Percentiles rank a stretch among this genome's conserved stretches.
Evolutionary conservation across 2,888 invertebrate species (phyloP).

Genomic region (Diadegma fenestrale): DNA sequence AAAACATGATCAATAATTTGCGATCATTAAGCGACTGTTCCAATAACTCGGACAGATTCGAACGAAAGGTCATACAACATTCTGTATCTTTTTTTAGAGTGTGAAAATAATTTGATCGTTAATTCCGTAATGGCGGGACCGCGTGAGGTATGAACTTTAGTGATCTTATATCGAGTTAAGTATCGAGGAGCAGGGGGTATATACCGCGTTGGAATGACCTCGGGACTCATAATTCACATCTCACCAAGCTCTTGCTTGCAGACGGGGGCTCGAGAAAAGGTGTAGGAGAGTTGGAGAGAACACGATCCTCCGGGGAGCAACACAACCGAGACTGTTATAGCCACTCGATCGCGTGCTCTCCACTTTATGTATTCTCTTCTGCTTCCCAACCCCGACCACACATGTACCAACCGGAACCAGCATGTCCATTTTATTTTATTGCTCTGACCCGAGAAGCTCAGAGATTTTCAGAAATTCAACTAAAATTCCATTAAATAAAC

Average conservation of each 20-base stretch:
- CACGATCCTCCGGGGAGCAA: constrained; percentile 46
- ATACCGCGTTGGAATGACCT: constrained; percentile 32
- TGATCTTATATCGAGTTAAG: constrained; percentile 18
- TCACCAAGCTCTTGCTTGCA: constrained; percentile 26
- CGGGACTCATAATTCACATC: constrained; percentile 50
- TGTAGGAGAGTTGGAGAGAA: constrained; percentile 21
- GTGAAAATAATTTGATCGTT: constrained; percentile 15
- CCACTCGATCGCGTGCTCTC: constrained; percentile 50
- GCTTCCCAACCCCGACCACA: not conserved
- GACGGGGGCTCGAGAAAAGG: constrained; percentile 25
- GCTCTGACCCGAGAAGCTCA: not conserved
- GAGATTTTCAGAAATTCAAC: not conserved
- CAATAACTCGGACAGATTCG: not conserved
- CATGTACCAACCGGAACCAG: constrained; percentile 13
- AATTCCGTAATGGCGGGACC: not conserved
- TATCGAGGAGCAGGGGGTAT: constrained; percentile 15
- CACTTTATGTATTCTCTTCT: constrained; percentile 38
- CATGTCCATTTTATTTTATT: constrained; percentile 4
- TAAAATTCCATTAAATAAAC: not conserved
- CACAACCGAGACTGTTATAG: constrained; percentile 38
- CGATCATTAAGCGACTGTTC: not conserved
- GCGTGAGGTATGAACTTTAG: constrained; percentile 13
- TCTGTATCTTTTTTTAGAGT: not conserved
- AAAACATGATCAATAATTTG: not conserved
- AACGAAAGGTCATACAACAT: not conserved